Conservation (phyloP, 2,888 invertebrate species). For the Gortyna flavago region DNA sequence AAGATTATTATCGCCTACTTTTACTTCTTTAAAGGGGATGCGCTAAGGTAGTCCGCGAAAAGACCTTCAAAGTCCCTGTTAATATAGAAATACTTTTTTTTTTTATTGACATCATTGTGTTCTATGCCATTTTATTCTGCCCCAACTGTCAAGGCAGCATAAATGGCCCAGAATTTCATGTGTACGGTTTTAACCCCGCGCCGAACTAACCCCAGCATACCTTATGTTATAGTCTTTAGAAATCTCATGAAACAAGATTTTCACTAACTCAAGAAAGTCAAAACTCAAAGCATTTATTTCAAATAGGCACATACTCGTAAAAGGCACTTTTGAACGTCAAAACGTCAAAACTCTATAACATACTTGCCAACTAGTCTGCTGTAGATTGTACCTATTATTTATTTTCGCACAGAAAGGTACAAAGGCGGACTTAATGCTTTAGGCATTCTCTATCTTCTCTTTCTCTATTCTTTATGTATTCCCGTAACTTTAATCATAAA, state of each 20-base stretch:
- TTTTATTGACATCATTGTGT: not conserved
- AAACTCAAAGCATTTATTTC: too few species aligned
- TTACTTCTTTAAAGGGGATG: not conserved
- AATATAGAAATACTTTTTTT: not conserved
- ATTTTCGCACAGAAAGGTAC: too few species aligned
- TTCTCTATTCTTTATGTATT: too few species aligned
- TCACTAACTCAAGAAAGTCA: too few species aligned
- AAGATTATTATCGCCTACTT: constrained; percentile 6
- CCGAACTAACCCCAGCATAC: not conserved
- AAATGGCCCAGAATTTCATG: not conserved
- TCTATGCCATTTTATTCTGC: not conserved
- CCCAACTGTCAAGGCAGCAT: not conserved
- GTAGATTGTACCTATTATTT: too few species aligned
- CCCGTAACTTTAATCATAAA: constrained; percentile 27
- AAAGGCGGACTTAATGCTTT: too few species aligned
- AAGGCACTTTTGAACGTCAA: too few species aligned
- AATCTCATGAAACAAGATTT: not conserved
- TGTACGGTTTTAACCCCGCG: not conserved
- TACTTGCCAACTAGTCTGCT: not conserved
- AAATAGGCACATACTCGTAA: too few species aligned
- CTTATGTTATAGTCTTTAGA: not conserved
- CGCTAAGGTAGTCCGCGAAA: too few species aligned
- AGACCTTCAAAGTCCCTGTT: not conserved
- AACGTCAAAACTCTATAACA: too few species aligned
- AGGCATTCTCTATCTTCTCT: too few species aligned